Base-by-base conservation (phyloP, 2,888 invertebrate genomes). In the Zelleria hepariella region DNA sequence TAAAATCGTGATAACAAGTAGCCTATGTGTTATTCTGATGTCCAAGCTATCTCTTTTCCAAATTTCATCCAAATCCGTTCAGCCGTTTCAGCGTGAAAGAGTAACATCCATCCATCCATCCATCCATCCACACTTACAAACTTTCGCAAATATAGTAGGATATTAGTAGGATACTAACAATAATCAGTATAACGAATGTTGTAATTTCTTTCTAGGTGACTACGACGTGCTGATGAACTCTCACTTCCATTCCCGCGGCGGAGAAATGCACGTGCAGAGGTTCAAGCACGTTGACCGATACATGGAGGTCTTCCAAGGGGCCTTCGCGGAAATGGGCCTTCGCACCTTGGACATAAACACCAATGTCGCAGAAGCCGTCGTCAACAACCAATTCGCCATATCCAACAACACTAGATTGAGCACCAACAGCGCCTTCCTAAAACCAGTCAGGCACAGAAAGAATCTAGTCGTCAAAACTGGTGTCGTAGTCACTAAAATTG, bases 161-260 rank as follows among this genome's bases (percentile, higher is more conserved):
- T n/a, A n/a, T n/a, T n/a, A n/a, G n/a, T n/a, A n/a, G n/a, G n/a
- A n/a, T n/a, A n/a, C n/a, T n/a, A n/a, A n/a, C n/a, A n/a, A n/a
- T n/a, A n/a, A n/a, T n/a, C n/a, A n/a, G 15, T 42, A 10, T 42
- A 15, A 42, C 5, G 2, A 42, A 15, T 42, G 3, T 42, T 42
- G 32, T n/a, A 48, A 21, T 6, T 59, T 54, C 26, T n/a, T 18
- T 75, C 18, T 66, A 89, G 89, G 86, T 73, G 88, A 89, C 67
- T 86, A 87, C 68, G 89, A 89, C 60, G 72, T 86, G 15, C 68
- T 86, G 1, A 81, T 85, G 74, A 87, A 89, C 71, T 81, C 85
- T 6, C 75, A 78, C 63, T 83, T 82, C 70, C 89, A 89, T 68
- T 74, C 87, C 4, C 81, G 86, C 23, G 86, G 86, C 1, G 89